Base-by-base conservation (phyloP, 2,797 vertebrate species). In the Holocentrus rufus region DNA sequence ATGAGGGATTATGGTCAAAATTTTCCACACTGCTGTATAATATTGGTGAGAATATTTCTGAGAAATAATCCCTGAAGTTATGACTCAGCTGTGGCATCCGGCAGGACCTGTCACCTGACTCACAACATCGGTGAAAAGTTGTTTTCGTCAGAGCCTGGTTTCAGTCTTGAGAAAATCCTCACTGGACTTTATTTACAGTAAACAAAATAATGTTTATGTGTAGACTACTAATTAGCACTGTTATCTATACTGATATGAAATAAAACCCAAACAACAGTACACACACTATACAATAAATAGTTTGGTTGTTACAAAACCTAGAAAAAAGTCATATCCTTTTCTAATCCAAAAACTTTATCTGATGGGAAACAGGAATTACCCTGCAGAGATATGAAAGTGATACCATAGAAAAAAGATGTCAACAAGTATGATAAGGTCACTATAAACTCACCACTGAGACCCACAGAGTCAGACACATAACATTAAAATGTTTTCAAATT, bases 21-120 rank as follows among this genome's bases (percentile, higher is more conserved):
- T 7, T 9, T 52, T 23, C n/a, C 50, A 52, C 7, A 6, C 4
- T 64, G 36, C 6, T 23, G 23, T 34, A 8, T 34, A 1, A 18
- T 17, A 14, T 5, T 1, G 9, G 22, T 72, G 0, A 72, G 17
- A 68, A 20, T 55, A 56, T 54, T 56, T 72, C 7, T 39, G 4
- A 22, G 2, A 59, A 13, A 47, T 74, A 17, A 69, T 77, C 17
- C 79, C 36, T 31, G 0, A 53, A 39, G 44, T 30, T 53, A 52
- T 87, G 83, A 84, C 74, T 89, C 84, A 83, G 57, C 17, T 1
- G 7, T 44, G 63, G 70, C 64, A 50, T 44, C 11, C 31, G 39
- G 2, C 30, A 25, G 25, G 54, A 49, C 0, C 11, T 89, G 86
- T 85, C 74, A 86, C 88, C 85, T 90, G 86, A 86, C 74, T 87